Evolutionary conservation across 2,797 vertebrate species (phyloP).

Genomic region (Threskiornis aethiopicus): DNA sequence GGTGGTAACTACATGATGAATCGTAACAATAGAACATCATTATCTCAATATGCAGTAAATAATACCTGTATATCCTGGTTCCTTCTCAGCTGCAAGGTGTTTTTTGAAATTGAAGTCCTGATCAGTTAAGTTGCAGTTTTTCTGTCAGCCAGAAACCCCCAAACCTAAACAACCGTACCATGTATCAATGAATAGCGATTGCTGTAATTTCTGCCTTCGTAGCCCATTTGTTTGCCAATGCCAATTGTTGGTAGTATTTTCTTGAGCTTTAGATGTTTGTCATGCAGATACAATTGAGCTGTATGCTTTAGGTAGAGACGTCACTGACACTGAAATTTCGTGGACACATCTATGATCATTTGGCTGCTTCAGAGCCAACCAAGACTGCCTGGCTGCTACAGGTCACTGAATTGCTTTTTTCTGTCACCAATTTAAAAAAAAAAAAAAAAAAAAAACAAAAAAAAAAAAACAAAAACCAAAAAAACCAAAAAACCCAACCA

Average conservation of each 20-base stretch:
- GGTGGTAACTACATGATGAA: background rate
- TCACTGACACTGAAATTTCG: background rate
- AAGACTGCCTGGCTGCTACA: background rate
- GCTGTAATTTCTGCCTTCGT: background rate
- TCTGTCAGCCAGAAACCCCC: background rate
- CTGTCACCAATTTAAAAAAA: background rate
- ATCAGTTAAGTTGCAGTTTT: background rate
- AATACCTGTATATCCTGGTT: background rate
- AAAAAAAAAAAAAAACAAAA: background rate
- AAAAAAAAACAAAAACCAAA: background rate
- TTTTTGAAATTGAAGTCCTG: background rate
- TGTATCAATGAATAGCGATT: background rate
- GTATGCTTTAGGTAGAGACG: background rate
- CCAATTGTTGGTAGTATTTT: background rate
- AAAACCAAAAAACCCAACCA: background rate
- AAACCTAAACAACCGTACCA: background rate
- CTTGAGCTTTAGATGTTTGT: background rate
- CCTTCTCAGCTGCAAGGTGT: background rate
- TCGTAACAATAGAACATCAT: background rate
- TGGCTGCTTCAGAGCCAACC: background rate
- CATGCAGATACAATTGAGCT: background rate
- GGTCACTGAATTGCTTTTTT: background rate
- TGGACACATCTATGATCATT: background rate
- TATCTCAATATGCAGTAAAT: background rate
- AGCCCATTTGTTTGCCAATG: background rate